A percentile compares a stretch with the other conserved stretches of the same genome.
Conservation (phyloP, 2,888 invertebrate species). For the Sceliomorpha sp. region DNA sequence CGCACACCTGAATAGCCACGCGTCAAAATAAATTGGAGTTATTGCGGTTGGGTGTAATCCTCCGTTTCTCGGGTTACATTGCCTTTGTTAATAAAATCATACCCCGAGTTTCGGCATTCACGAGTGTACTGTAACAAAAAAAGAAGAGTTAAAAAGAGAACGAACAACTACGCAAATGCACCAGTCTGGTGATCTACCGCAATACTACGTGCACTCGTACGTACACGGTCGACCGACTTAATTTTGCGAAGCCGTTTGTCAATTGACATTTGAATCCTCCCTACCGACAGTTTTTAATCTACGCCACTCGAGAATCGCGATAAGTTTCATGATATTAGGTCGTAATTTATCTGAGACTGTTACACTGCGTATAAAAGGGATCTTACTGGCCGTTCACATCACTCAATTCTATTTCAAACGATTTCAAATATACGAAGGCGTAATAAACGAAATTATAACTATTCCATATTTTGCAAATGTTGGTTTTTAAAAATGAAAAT, state of each 20-base stretch:
- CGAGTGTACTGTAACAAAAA: slow-evolving; percentile 51
- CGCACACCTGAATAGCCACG: slow-evolving; percentile 56
- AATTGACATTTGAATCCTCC: slow-evolving; percentile 65
- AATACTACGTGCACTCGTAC: slow-evolving; percentile 25
- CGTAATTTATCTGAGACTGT: slow-evolving; percentile 25
- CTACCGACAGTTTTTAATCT: slow-evolving; percentile 49
- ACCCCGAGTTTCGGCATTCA: slow-evolving; percentile 57
- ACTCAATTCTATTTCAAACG: not conserved
- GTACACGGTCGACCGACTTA: slow-evolving; percentile 58
- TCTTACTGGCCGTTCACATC: slow-evolving; percentile 2
- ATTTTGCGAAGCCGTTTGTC: slow-evolving; percentile 69
- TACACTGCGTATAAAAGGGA: slow-evolving; percentile 15
- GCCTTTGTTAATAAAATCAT: slow-evolving; percentile 72
- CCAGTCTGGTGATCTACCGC: slow-evolving; percentile 33
- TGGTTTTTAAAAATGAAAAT: too few relatives aligned
- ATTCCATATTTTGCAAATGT: too few relatives aligned
- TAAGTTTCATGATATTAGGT: slow-evolving; percentile 47
- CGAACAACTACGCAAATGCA: slow-evolving; percentile 32
- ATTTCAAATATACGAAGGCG: too few relatives aligned
- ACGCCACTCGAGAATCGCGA: slow-evolving; percentile 31
- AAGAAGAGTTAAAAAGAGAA: slow-evolving; percentile 31
- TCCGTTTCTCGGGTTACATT: slow-evolving; percentile 62
- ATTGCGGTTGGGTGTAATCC: slow-evolving; percentile 66
- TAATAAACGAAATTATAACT: too few relatives aligned
- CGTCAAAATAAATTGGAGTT: slow-evolving; percentile 68